Conservation (phyloP, 2,113 vertebrate genomes). For the Nicator chloris region DNA sequence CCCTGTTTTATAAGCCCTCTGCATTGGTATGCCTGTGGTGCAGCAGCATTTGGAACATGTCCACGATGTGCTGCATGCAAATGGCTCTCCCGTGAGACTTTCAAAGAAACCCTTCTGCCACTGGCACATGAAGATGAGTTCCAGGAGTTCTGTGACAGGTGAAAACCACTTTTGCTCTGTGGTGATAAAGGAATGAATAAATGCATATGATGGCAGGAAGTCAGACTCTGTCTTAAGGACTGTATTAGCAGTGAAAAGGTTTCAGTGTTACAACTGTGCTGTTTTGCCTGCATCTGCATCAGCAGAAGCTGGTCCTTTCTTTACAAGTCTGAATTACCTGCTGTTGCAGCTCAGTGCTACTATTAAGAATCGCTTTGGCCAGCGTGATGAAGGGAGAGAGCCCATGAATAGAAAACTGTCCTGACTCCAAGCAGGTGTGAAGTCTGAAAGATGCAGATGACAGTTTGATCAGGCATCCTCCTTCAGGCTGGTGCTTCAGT, state of each 20-base stretch:
- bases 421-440: slow-evolving; percentile 48
- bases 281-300: slow-evolving; percentile 30
- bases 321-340: slow-evolving; percentile 40
- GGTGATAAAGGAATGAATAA: neutral
- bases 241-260: slow-evolving; percentile 36
- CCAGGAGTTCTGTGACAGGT: slow-evolving; percentile 26
- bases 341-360: slow-evolving; percentile 32
- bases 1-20: neutral
- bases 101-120: slow-evolving; percentile 19
- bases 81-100: neutral
- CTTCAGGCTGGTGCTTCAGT: neutral
- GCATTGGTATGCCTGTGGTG: slow-evolving; percentile 37
- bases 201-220: slow-evolving; percentile 23
- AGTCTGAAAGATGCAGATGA: slow-evolving; percentile 32
- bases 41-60: slow-evolving; percentile 6
- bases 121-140: neutral
- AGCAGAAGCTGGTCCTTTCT: slow-evolving; percentile 36
- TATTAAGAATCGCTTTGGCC: slow-evolving; percentile 33
- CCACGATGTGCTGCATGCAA: neutral
- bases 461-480: neutral
- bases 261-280: slow-evolving; percentile 16
- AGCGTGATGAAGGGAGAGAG: neutral
- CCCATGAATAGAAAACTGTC: slow-evolving; percentile 42
- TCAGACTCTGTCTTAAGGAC: neutral
- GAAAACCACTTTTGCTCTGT: slow-evolving; percentile 19